phyloP scores from a whole-genome alignment of 2,797 vertebrate species.

The Mallotus villosus region DNA sequence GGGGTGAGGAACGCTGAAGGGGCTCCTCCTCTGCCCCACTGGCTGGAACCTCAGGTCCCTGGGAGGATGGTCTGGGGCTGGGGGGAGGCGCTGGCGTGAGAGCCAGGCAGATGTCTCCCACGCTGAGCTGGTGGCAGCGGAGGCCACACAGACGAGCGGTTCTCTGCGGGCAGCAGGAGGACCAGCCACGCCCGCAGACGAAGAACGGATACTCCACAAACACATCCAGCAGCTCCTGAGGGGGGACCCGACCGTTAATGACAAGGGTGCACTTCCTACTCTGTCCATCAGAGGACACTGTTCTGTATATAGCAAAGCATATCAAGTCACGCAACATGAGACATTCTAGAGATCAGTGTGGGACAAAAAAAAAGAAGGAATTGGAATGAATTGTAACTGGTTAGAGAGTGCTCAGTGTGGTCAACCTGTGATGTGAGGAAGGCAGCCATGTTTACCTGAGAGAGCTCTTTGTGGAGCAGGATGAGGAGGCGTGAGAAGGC shows the following conservation, averaged over 20 bases:
- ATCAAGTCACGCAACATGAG: too few relatives aligned
- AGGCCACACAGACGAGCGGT: constrained; percentile 72
- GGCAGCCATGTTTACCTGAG: constrained; percentile 60
- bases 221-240: constrained; percentile 74
- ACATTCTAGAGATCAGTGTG: background rate
- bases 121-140: constrained; percentile 71
- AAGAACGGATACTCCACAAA: constrained; percentile 76
- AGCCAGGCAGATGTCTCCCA: constrained; percentile 77
- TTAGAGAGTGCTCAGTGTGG: background rate
- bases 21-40: background rate
- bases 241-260: constrained; percentile 17
- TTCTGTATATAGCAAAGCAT: background rate
- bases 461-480: constrained; percentile 69
- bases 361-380: background rate
- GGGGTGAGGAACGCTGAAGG: background rate
- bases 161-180: constrained; percentile 73
- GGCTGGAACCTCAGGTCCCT: background rate
- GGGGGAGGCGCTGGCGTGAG: constrained; percentile 61
- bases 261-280: background rate
- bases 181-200: constrained; percentile 74
- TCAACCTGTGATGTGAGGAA: background rate
- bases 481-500: constrained; percentile 69
- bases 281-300: constrained; percentile 30
- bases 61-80: background rate
- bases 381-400: background rate